Evolutionary conservation across 1,140 invertebrate genomes (phyloP).

Genomic region (Lanistes nyassanus): DNA sequence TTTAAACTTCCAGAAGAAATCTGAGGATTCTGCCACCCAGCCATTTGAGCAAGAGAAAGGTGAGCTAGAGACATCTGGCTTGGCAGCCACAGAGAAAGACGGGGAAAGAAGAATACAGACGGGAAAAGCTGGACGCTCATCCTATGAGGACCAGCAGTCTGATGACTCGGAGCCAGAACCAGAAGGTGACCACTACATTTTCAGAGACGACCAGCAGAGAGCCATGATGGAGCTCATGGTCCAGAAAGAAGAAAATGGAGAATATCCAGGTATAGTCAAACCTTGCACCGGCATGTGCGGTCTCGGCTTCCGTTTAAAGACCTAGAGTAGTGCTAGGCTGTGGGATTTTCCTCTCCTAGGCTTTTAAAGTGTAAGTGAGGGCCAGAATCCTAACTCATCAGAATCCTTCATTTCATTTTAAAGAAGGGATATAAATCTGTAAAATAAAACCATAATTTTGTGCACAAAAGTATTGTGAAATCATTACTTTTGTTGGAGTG

Average conservation of each 20-base stretch:
- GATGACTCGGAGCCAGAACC: slow-evolving; percentile 48
- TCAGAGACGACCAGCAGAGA: slow-evolving; percentile 58
- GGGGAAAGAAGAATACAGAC: not conserved
- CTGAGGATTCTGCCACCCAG: too few relatives aligned
- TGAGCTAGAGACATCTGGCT: not conserved
- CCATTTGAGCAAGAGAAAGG: not conserved
- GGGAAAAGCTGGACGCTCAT: not conserved
- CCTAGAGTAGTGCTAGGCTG: not conserved
- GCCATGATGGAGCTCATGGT: slow-evolving; percentile 55
- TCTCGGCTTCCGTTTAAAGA: not conserved
- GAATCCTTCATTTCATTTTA: not conserved
- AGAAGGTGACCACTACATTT: slow-evolving; percentile 53
- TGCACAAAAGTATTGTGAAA: too few relatives aligned
- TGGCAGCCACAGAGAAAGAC: not conserved
- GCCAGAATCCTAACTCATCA: too few relatives aligned
- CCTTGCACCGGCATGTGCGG: not conserved
- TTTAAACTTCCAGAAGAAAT: too few relatives aligned
- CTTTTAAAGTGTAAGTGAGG: too few relatives aligned
- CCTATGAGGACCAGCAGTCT: slow-evolving; percentile 36
- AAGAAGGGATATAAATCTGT: too few relatives aligned
- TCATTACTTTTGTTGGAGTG: too few relatives aligned
- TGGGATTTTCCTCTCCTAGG: too few relatives aligned
- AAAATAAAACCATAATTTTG: too few relatives aligned
- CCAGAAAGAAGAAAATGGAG: slow-evolving; percentile 39
- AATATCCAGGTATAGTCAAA: slow-evolving; percentile 27